Conservation (phyloP, 2,888 invertebrate species). For the Leptopilina drosophilae region DNA sequence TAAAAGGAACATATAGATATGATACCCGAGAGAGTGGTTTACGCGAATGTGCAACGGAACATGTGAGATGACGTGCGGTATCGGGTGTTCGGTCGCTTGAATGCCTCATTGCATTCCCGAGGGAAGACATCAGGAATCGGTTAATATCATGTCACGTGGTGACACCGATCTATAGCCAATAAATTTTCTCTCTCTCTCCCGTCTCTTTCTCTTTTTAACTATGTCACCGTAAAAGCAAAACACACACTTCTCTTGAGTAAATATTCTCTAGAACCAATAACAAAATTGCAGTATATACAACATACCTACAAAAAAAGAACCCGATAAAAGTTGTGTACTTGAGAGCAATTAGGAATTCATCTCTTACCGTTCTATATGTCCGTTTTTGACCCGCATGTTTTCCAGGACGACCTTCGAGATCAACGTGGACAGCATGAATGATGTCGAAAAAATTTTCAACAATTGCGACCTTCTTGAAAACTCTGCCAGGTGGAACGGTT, state of each 20-base stretch:
- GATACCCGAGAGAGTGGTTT: conserved; percentile 72
- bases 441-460: conserved; percentile 99
- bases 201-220: background rate
- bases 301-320: background rate
- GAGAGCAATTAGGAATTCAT: background rate
- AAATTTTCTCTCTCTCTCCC: background rate
- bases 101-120: conserved; percentile 65
- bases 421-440: conserved; percentile 96
- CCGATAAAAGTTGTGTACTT: background rate
- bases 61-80: conserved; percentile 73
- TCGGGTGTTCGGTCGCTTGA: conserved; percentile 70
- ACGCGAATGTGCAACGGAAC: conserved; percentile 68
- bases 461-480: conserved; percentile 94
- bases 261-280: background rate
- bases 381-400: conserved; percentile 98
- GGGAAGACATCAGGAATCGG: conserved; percentile 51
- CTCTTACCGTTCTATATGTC: conserved; percentile 94
- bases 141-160: conserved; percentile 25
- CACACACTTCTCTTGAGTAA: too few species aligned
- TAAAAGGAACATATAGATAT: conserved; percentile 59
- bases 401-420: conserved; percentile 92
- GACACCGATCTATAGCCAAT: background rate
- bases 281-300: background rate
- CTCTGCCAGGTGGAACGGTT: conserved; percentile 77
- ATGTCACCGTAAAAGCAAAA: background rate